These are phyloP conservation scores for Chrysomallon squamiferum DNA, from an alignment of 1,140 invertebrate genomes.

Conservation along the genomic window DNA sequence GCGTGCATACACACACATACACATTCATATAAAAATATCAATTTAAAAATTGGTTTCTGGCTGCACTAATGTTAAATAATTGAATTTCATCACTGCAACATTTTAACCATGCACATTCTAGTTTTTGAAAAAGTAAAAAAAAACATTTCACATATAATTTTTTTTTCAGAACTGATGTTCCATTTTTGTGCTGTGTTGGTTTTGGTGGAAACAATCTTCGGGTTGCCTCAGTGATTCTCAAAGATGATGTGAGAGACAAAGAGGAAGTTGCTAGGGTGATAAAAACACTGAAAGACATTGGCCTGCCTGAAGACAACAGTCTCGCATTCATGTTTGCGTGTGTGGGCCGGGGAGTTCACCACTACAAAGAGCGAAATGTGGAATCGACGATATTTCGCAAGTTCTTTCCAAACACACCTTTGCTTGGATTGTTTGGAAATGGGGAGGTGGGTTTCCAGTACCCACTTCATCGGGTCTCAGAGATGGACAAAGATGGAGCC, in stretches of 20 bases:
- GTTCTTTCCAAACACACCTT: conserved; percentile 68
- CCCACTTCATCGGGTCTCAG: conserved; percentile 36
- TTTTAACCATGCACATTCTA: no score
- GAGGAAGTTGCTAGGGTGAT: conserved; percentile 44
- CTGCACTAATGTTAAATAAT: no score
- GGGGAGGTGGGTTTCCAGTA: conserved; percentile 69
- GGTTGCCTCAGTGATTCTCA: conserved; percentile 55
- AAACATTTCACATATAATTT: no score
- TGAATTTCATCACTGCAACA: no score
- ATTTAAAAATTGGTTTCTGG: no score
- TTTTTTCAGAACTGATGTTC: not conserved
- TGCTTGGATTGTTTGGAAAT: conserved; percentile 70
- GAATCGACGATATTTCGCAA: conserved; percentile 69
- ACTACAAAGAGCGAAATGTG: conserved; percentile 62
- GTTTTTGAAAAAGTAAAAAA: no score
- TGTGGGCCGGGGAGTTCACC: conserved; percentile 63
- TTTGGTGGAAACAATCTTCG: conserved; percentile 52
- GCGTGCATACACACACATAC: no score
- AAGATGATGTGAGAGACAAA: conserved; percentile 30
- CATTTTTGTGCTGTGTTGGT: conserved; percentile 35
- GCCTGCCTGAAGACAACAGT: conserved; percentile 55
- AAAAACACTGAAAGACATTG: conserved; percentile 53
- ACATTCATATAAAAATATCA: no score
- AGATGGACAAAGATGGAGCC: not conserved
- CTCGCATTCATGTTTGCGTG: conserved; percentile 72